Percentiles rank a stretch among this genome's conserved stretches.
Evolutionary conservation across 2,888 invertebrate species (phyloP).

Genomic region (Furcula furcula): DNA sequence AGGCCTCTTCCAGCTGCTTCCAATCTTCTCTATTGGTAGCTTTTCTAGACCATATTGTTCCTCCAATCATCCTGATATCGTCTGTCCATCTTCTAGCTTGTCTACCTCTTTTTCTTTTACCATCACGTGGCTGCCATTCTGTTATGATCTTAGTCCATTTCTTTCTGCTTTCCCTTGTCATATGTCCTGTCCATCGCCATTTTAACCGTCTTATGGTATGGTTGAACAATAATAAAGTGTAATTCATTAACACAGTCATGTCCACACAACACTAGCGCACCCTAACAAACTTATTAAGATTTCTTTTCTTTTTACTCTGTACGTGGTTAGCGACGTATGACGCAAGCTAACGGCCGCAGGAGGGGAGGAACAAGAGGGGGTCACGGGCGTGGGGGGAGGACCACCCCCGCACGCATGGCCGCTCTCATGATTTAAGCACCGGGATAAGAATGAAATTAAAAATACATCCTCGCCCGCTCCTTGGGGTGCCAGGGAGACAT

Average conservation of each 20-base stretch:
- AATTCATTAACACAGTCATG: conserved; percentile 28
- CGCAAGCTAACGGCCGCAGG: conserved; percentile 71
- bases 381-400: conserved; percentile 36
- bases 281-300: conserved; percentile 82
- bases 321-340: conserved; percentile 82
- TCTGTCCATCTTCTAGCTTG: too few species aligned
- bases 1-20: too few species aligned
- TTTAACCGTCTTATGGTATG: too few species aligned
- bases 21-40: too few species aligned
- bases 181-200: too few species aligned
- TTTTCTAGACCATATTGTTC: too few species aligned
- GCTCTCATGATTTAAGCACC: conserved; percentile 82
- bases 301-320: conserved; percentile 81
- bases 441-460: conserved; percentile 83
- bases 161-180: too few species aligned
- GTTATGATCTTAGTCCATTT: too few species aligned
- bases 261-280: conserved; percentile 58
- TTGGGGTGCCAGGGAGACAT: conserved; percentile 79
- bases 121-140: too few species aligned
- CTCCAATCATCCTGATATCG: too few species aligned
- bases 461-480: conserved; percentile 77
- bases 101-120: too few species aligned
- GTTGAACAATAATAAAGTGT: not conserved
- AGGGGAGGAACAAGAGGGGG: conserved; percentile 39
- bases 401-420: conserved; percentile 79